These are phyloP conservation scores for Agrotis segetum DNA, from an alignment of 2,888 invertebrate genomes.

Conservation along the genomic window DNA sequence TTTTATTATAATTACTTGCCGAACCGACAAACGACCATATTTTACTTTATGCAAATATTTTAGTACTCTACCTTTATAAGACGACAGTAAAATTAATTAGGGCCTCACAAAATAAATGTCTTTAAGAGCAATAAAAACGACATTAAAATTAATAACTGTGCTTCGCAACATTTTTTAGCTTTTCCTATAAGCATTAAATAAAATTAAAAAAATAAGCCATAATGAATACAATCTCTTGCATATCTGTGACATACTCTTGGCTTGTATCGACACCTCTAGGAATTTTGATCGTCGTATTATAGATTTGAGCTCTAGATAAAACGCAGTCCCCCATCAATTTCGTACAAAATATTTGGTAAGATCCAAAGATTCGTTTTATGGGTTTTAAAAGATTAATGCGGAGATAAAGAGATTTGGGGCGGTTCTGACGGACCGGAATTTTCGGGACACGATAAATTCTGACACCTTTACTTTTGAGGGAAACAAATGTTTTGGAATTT, in stretches of 20 bases:
- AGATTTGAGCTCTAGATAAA: constrained; percentile 85
- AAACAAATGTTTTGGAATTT: constrained; percentile 59
- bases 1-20: constrained; percentile 22
- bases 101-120: constrained; percentile 49
- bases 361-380: constrained; percentile 88
- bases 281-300: constrained; percentile 86
- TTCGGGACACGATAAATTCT: constrained; percentile 84
- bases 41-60: constrained; percentile 55
- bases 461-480: constrained; percentile 76
- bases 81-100: constrained; percentile 56
- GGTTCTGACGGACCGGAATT: constrained; percentile 78
- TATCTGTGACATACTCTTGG: constrained; percentile 80
- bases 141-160: constrained; percentile 61
- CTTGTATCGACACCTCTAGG: constrained; percentile 90
- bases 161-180: constrained; percentile 48
- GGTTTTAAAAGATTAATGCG: constrained; percentile 87
- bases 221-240: constrained; percentile 73
- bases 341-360: constrained; percentile 88
- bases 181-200: constrained; percentile 38
- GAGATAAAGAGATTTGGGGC: constrained; percentile 88
- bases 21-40: constrained; percentile 19
- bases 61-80: constrained; percentile 53
- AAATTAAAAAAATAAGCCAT: constrained; percentile 69
- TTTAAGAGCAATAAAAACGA: constrained; percentile 52
- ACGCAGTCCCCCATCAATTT: constrained; percentile 88